Evolutionary conservation across 2,113 vertebrate species (phyloP), one percentile per base, ranked within the genome.

Genomic region (Spea bombifrons): DNA sequence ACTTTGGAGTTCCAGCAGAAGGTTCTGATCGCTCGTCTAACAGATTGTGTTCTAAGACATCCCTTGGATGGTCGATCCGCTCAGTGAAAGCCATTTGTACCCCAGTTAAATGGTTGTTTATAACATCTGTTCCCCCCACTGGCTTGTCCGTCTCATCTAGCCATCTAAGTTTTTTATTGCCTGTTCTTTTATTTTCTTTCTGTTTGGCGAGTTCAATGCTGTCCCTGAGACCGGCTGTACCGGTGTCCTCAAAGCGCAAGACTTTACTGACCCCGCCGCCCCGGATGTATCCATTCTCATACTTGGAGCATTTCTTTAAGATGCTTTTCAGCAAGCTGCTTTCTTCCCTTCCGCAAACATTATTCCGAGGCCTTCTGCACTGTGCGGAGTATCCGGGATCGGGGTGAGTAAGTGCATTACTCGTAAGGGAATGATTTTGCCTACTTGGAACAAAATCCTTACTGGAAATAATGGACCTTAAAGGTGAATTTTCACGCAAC

Each of bases 111-210:
- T 50, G 9, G 2, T 80, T 83, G 81, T 69, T 73, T 84, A 76
- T 47, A 12, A 4, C 70, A 15, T 67, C 70, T 72, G 78, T 76
- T 13, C 79, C 82, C 30, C 49, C 73, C 70, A 17, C 70, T 67
- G 66, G 64, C 61, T 69, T 75, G 57, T 72, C 83, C 75, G 88
- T 89, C 86, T 97, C 93, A 82, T 98, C 95, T 80, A 94, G 90
- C 96, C 96, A 97, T 17, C 91, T 91, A 48, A 97, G 76, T 77
- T 93, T 97, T 87, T 93, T 96, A 57, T 85, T 87, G 8, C 83
- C 91, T 76, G 84, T 89, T 75, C 80, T 85, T 82, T 90, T 92
- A 74, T 61, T 2, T 5, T 80, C 84, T 76, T 90, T 98, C 45
- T 84, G 81, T 86, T 91, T 93, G 48, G 87, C 86, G 74, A 98